Evolutionary conservation across 1,140 invertebrate species (phyloP).

Genomic region (Drosophila sturtevanti): DNA sequence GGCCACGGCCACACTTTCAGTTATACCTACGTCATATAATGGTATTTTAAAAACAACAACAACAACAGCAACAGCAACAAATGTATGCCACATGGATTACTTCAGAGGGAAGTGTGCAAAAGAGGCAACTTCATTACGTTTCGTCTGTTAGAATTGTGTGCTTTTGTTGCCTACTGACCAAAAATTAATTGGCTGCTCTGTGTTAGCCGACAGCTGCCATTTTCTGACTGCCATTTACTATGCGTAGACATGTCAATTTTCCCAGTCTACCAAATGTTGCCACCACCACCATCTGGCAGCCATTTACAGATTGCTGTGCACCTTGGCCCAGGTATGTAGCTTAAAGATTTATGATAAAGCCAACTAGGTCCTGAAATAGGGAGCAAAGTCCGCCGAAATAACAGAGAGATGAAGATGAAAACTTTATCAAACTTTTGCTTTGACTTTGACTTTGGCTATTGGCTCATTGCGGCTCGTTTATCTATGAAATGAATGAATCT

Average conservation of each 20-base stretch:
- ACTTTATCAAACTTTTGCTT: conserved; percentile 66
- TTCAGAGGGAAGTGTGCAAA: not conserved
- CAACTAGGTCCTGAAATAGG: conserved; percentile 34
- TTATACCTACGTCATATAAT: conserved; percentile 45
- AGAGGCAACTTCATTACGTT: conserved; percentile 61
- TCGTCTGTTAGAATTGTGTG: conserved; percentile 14
- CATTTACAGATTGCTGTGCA: not conserved
- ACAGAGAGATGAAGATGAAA: conserved; percentile 23
- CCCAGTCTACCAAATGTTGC: conserved; percentile 9
- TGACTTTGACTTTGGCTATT: conserved; percentile 67
- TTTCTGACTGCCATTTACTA: conserved; percentile 59
- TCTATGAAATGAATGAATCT: conserved; percentile 73
- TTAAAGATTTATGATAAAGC: conserved; percentile 80
- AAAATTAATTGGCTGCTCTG: conserved; percentile 75
- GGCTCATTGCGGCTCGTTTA: conserved; percentile 70
- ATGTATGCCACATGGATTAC: not conserved
- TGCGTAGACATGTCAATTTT: conserved; percentile 69
- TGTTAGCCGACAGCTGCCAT: conserved; percentile 68
- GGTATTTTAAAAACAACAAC: conserved; percentile 55
- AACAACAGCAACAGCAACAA: conserved; percentile 16
- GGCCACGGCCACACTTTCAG: conserved; percentile 21
- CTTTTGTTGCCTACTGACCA: conserved; percentile 45
- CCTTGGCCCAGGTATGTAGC: conserved; percentile 53
- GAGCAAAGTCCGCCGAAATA: conserved; percentile 12
- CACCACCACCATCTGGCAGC: not conserved